Base-by-base conservation (phyloP, 2,797 vertebrate species). In the Hybognathus amarus region DNA sequence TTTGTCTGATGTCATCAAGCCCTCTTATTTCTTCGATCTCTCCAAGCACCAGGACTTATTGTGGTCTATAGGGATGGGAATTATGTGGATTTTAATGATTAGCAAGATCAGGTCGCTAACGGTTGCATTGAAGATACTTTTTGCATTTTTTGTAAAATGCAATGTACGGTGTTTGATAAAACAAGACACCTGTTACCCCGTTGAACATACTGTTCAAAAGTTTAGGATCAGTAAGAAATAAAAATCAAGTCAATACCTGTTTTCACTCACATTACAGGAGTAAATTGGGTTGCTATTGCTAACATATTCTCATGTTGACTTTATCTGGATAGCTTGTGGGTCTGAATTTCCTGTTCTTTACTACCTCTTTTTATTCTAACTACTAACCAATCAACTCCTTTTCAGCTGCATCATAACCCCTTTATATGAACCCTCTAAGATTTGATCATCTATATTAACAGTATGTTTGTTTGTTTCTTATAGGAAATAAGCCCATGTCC, bases 401-500 rank as follows among this genome's bases (percentile, higher is more conserved):
- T 67, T 47, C 33, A 78, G 56, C 45, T 70, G 5, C 52, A 30
- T 74, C 67, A 33, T 24, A n/a, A 68, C 40, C 20, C 17, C 6
- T 38, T 59, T 69, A 18, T 40, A 40, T 54, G 27, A 50, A 30
- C n/a, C 15, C 9, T 40, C 24, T 24, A 27, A 30, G 61, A 38
- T 63, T 1, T 47, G 15, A 52, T 59, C 20, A 68, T 64, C 36
- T 50, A 33, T 36, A 38, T 80, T 30, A 20, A 76, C 4, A 27
- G 10, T 61, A 11, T 67, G 17, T 85, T 33, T 85, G 13, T 70
- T 75, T 70, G 71, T 88, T 30, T 69, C 69, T 85, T 63, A 18
- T 90, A 98, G 98, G 96, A 97, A 94, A 96, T 94, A 91, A 95
- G 90, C 92, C 96, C 91, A 89, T 95, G 88, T 94, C 95, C 96